These are phyloP conservation scores for Myiopsitta monachus DNA, from an alignment of 2,113 vertebrate genomes.

Conservation along the genomic window DNA sequence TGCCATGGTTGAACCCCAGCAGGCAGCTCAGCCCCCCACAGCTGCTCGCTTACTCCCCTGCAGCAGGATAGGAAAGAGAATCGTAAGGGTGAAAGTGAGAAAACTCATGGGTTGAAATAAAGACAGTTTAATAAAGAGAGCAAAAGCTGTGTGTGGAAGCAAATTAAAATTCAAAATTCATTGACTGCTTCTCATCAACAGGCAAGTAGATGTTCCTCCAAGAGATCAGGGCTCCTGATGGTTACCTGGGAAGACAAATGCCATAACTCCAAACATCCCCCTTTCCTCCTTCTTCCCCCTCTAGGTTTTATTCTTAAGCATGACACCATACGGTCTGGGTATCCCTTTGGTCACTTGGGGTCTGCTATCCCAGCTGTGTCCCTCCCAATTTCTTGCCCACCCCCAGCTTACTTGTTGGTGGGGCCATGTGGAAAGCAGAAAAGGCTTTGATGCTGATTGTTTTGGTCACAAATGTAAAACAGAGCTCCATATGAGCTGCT, in stretches of 20 bases:
- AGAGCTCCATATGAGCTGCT: background rate
- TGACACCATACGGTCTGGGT: background rate
- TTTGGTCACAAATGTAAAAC: background rate
- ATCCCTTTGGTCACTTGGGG: background rate
- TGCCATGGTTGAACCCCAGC: background rate
- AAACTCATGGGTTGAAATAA: background rate
- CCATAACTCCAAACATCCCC: background rate
- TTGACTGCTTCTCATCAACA: background rate
- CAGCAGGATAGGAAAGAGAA: background rate
- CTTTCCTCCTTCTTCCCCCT: background rate
- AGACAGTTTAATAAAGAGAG: background rate
- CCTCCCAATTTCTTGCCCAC: background rate
- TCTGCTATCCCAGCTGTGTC: background rate
- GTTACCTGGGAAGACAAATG: background rate
- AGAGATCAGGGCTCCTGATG: background rate
- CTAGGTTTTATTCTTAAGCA: background rate
- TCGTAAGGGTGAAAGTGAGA: background rate
- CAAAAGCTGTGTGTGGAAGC: background rate
- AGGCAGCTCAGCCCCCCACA: background rate
- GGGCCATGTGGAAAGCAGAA: background rate
- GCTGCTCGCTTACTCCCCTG: background rate
- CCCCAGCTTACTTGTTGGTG: background rate
- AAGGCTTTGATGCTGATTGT: background rate
- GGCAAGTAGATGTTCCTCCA: background rate
- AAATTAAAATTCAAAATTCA: background rate